Conservation (phyloP, 2,888 invertebrate genomes). For the Rhynchonema sp. region DNA sequence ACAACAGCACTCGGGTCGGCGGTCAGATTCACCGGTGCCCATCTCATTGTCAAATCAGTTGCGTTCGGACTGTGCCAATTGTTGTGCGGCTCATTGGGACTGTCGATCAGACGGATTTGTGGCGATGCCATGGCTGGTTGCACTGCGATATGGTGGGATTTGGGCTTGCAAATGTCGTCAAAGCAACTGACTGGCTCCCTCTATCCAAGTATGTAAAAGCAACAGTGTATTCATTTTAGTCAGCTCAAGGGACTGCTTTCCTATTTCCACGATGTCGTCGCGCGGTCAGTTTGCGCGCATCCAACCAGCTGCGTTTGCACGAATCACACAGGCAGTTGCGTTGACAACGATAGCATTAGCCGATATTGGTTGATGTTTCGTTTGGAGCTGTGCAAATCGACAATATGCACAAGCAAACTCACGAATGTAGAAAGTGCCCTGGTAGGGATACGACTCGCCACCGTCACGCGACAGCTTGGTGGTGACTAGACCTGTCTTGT, state of each 20-base stretch:
- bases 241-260: no score
- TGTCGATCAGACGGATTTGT: neutral
- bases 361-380: no score
- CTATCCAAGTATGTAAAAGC: no score
- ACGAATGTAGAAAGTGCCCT: neutral
- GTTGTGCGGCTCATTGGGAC: neutral
- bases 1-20: neutral
- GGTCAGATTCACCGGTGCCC: neutral
- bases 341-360: no score
- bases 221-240: no score
- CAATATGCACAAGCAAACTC: neutral
- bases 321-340: no score
- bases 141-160: neutral
- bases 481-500: neutral
- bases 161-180: neutral
- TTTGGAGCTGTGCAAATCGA: neutral
- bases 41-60: neutral
- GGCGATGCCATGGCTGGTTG: neutral
- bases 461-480: conserved; percentile 4
- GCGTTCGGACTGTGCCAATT: neutral
- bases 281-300: no score
- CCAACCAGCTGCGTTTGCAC: no score
- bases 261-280: no score
- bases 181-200: neutral
- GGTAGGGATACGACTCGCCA: neutral